Evolutionary conservation across 1,140 invertebrate genomes (phyloP).

Genomic region (Rhagoletis pomonella): DNA sequence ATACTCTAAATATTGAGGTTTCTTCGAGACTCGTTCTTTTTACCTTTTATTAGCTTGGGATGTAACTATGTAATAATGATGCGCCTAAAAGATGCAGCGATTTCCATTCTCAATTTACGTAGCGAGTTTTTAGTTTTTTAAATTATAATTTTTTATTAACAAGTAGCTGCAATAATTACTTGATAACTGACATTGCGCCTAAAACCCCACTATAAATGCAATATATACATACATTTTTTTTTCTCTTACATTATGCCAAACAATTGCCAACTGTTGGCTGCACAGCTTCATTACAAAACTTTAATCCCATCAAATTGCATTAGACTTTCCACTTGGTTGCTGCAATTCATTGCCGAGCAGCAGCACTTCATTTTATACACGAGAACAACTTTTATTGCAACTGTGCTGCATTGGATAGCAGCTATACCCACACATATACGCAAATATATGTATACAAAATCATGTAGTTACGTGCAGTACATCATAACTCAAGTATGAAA

Average conservation of each 20-base stretch:
- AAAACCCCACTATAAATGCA: background rate
- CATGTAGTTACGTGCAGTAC: background rate
- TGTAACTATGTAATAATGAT: no score
- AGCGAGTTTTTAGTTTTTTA: no score
- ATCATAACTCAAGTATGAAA: background rate
- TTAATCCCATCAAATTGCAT: constrained; percentile 42
- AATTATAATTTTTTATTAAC: no score
- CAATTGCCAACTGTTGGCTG: constrained; percentile 17
- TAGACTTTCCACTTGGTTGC: background rate
- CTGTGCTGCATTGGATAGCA: no score
- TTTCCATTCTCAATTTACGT: no score
- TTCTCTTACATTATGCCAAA: background rate
- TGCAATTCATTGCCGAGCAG: background rate
- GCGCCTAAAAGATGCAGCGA: no score
- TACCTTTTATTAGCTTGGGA: no score
- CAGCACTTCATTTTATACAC: background rate
- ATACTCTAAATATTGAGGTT: no score
- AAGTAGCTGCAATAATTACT: background rate
- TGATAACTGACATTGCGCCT: background rate
- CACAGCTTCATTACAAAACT: constrained; percentile 20
- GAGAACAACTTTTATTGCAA: background rate
- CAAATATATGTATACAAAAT: background rate
- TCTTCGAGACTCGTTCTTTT: no score
- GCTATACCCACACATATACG: background rate
- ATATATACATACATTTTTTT: no score